phyloP scores from a whole-genome alignment of 2,113 vertebrate genomes.

The Montifringilla adamsi region DNA sequence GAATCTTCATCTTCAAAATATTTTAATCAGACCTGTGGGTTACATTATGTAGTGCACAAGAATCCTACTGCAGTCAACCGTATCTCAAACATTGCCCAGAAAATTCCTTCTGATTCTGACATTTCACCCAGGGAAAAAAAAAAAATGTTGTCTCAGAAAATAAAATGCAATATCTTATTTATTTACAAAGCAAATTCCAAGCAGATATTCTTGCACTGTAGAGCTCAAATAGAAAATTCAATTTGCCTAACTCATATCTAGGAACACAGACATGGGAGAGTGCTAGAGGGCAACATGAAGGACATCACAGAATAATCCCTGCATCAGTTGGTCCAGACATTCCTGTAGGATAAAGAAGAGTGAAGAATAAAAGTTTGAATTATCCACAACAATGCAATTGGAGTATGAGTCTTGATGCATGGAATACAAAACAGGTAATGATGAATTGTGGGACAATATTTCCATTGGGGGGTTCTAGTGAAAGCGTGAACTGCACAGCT shows the following conservation, averaged over 20 bases:
- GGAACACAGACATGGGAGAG: background rate
- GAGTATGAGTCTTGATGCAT: background rate
- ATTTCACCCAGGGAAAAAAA: background rate
- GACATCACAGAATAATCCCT: background rate
- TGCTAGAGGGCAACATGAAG: background rate
- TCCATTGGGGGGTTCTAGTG: background rate
- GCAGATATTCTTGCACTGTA: background rate
- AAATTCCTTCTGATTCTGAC: background rate
- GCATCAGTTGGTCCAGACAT: background rate
- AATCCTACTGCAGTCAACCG: background rate
- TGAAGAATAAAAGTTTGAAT: background rate
- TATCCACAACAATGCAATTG: background rate
- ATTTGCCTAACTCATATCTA: background rate
- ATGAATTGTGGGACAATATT: background rate
- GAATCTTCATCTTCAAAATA: background rate
- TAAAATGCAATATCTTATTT: background rate
- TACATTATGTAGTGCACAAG: background rate
- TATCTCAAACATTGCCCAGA: background rate
- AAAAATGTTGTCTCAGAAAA: background rate
- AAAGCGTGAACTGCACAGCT: background rate
- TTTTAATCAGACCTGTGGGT: background rate
- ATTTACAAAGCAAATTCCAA: background rate
- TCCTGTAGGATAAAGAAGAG: background rate
- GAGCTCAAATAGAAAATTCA: background rate
- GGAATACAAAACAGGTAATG: background rate